A percentile compares a stretch with the other conserved stretches of the same genome.
phyloP scores from a whole-genome alignment of 1,140 invertebrate species.

The Diprion similis region DNA sequence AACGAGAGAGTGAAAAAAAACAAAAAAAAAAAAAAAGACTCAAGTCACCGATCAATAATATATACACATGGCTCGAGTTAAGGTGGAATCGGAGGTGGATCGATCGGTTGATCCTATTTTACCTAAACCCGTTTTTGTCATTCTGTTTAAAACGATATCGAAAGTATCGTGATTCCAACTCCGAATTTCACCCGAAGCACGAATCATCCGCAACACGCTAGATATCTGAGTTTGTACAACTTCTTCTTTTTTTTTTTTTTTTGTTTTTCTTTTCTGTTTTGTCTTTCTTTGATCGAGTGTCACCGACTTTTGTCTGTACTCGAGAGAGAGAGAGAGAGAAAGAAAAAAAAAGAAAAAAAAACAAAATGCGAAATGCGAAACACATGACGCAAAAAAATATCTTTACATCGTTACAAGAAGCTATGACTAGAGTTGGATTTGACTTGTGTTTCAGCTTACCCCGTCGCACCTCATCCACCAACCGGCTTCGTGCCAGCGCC shows the following conservation, averaged over 20 bases:
- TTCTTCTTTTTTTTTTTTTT: too few species aligned
- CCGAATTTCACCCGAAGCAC: neutral
- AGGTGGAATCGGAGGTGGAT: neutral
- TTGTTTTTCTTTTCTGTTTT: too few species aligned
- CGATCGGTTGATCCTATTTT: too few species aligned
- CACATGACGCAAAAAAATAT: neutral
- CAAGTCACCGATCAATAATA: neutral
- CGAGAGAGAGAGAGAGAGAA: neutral
- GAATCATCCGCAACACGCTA: conserved; percentile 1
- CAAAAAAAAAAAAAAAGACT: too few species aligned
- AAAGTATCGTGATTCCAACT: too few species aligned
- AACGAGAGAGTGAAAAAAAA: too few species aligned
- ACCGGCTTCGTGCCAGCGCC: conserved; percentile 63
- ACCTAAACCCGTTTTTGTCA: too few species aligned
- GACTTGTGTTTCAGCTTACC: conserved; percentile 63
- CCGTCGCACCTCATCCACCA: conserved; percentile 61
- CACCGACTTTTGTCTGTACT: neutral
- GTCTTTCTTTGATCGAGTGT: neutral
- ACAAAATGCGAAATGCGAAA: too few species aligned
- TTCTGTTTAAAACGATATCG: too few species aligned
- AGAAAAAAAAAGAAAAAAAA: too few species aligned
- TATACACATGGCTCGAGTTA: neutral
- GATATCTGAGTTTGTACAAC: neutral
- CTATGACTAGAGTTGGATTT: conserved; percentile 36
- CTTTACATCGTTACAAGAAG: neutral